Evolutionary conservation across 1,140 invertebrate species (phyloP).

Genomic region (Drosophila kurseongensis): DNA sequence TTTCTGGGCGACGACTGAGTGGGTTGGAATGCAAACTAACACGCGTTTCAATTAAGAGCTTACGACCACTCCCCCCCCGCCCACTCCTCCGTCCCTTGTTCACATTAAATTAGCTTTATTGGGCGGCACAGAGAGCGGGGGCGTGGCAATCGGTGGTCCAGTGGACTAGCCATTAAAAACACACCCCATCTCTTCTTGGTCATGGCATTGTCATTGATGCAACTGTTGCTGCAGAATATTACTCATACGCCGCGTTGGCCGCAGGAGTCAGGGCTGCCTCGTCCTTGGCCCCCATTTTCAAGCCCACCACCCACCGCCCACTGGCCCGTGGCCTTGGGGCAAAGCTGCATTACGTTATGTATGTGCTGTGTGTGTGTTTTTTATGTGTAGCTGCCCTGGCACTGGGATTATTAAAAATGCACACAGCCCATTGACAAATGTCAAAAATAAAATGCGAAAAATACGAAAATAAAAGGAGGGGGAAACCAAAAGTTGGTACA

Average conservation of each 20-base stretch:
- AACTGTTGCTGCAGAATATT: slow-evolving; percentile 57
- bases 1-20: slow-evolving; percentile 37
- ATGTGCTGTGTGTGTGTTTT: slow-evolving; percentile 13
- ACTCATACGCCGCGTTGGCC: slow-evolving; percentile 50
- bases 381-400: slow-evolving; percentile 34
- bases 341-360: slow-evolving; percentile 49
- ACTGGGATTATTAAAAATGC: slow-evolving; percentile 48
- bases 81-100: neutral
- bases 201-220: slow-evolving; percentile 57
- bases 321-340: slow-evolving; percentile 29
- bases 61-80: neutral
- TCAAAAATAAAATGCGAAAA: slow-evolving; percentile 17
- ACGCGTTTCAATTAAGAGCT: slow-evolving; percentile 60
- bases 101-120: slow-evolving; percentile 64
- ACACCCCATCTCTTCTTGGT: neutral
- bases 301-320: neutral
- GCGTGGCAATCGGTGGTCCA: neutral
- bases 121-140: slow-evolving; percentile 18
- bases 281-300: slow-evolving; percentile 48
- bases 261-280: neutral
- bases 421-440: slow-evolving; percentile 40
- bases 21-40: slow-evolving; percentile 35
- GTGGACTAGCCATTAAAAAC: slow-evolving; percentile 52
- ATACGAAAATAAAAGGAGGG: neutral
- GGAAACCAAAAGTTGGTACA: neutral